phyloP scores from a whole-genome alignment of 1,140 invertebrate genomes.

The Periplaneta americana region DNA sequence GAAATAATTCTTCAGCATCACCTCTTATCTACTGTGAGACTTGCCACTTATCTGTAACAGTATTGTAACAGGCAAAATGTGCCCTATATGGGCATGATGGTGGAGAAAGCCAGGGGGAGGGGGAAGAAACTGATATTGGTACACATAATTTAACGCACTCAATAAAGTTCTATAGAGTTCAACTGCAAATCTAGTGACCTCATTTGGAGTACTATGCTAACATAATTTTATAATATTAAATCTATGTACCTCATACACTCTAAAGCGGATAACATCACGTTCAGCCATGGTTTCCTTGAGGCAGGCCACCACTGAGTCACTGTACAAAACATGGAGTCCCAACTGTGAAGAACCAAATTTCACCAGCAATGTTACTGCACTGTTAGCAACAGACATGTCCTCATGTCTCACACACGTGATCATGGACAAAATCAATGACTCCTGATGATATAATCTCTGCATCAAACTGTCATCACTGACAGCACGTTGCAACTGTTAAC shows the following conservation, averaged over 20 bases:
- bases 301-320: conserved; percentile 40
- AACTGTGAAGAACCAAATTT: conserved; percentile 38
- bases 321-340: conserved; percentile 42
- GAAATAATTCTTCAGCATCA: no score
- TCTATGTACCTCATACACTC: conserved; percentile 53
- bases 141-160: no score
- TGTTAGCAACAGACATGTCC: conserved; percentile 51
- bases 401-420: conserved; percentile 50
- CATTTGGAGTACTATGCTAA: no score
- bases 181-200: no score
- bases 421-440: conserved; percentile 45
- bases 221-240: conserved; percentile 20
- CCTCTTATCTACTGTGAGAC: no score
- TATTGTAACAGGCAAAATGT: no score
- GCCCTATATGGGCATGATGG: no score
- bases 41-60: no score
- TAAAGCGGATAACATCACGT: conserved; percentile 48
- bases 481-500: conserved; percentile 15
- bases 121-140: no score
- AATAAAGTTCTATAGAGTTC: no score
- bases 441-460: conserved; percentile 41
- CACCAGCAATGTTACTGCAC: conserved; percentile 49
- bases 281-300: conserved; percentile 43
- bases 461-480: conserved; percentile 22
- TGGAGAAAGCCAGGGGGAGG: no score